These are phyloP conservation scores for Thomomys bottae DNA, from an alignment of 2,113 vertebrate species.

Conservation along the genomic window DNA sequence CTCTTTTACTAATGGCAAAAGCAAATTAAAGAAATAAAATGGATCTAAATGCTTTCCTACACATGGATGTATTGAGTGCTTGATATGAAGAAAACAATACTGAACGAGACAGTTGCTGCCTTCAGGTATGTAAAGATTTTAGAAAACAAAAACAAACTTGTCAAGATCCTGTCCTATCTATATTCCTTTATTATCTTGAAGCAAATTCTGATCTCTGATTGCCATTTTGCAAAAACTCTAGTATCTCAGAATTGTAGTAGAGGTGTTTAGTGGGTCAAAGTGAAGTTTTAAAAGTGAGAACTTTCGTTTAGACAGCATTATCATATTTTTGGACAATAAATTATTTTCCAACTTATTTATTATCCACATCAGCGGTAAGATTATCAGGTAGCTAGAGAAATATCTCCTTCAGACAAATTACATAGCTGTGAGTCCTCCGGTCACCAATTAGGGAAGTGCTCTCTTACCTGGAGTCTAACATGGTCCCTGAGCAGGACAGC, in stretches of 20 bases:
- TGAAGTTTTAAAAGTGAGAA: neutral
- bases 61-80: neutral
- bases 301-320: neutral
- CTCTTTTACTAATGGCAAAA: conserved; percentile 20
- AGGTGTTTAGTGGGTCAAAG: neutral
- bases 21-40: neutral
- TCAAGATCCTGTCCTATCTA: too few relatives aligned
- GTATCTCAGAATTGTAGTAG: neutral
- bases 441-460: neutral
- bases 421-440: neutral
- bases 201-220: neutral
- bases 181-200: neutral
- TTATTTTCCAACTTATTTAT: neutral
- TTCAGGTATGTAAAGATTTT: neutral
- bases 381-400: neutral
- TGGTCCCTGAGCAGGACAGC: accelerated
- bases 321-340: neutral
- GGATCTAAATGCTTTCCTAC: neutral
- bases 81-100: neutral
- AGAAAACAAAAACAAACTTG: neutral
- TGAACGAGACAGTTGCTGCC: neutral
- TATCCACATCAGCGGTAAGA: neutral
- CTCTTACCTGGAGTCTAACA: neutral
- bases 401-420: neutral
- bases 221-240: neutral